phyloP scores from a whole-genome alignment of 2,888 invertebrate species.

The Sphaerophoria taeniata region DNA sequence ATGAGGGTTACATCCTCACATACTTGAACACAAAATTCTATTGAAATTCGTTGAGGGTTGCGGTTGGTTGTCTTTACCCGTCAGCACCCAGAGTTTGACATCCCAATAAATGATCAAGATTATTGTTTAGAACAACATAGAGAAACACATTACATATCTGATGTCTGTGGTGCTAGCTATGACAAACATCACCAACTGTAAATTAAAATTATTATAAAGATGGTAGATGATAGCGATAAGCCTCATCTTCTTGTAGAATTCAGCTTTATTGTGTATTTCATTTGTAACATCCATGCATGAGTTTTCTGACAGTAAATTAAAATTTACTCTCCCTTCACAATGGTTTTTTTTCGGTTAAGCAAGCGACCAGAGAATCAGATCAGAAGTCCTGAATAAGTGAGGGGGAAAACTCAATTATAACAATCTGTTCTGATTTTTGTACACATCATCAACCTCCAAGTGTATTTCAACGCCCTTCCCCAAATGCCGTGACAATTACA shows the following conservation, averaged over 20 bases:
- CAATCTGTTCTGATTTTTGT: conserved; percentile 83
- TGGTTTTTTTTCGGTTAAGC: conserved; percentile 41
- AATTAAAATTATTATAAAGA: background rate
- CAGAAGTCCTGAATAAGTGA: conserved; percentile 30
- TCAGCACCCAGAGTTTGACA: conserved; percentile 50
- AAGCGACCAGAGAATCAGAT: conserved; percentile 21
- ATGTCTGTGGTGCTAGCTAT: conserved; percentile 44
- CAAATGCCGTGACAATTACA: conserved; percentile 44
- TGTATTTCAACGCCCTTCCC: conserved; percentile 63
- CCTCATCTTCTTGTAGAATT: conserved; percentile 22
- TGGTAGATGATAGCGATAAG: too few relatives aligned
- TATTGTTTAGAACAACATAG: conserved; percentile 62
- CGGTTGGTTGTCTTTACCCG: conserved; percentile 15
- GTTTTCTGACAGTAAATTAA: conserved; percentile 80
- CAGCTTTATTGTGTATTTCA: conserved; percentile 33
- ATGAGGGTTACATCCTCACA: too few relatives aligned
- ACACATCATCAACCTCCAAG: conserved; percentile 76
- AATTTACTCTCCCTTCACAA: conserved; percentile 80
- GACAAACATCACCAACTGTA: conserved; percentile 30
- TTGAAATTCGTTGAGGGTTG: conserved; percentile 30
- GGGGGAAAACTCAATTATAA: conserved; percentile 82
- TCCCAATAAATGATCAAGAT: conserved; percentile 59
- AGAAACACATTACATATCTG: conserved; percentile 43
- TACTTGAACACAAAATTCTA: background rate
- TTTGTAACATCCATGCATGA: conserved; percentile 50